Percentiles rank a stretch among this genome's conserved stretches.
These are phyloP conservation scores for Diglossa brunneiventris DNA, from an alignment of 2,113 vertebrate genomes.

Conservation along the genomic window DNA sequence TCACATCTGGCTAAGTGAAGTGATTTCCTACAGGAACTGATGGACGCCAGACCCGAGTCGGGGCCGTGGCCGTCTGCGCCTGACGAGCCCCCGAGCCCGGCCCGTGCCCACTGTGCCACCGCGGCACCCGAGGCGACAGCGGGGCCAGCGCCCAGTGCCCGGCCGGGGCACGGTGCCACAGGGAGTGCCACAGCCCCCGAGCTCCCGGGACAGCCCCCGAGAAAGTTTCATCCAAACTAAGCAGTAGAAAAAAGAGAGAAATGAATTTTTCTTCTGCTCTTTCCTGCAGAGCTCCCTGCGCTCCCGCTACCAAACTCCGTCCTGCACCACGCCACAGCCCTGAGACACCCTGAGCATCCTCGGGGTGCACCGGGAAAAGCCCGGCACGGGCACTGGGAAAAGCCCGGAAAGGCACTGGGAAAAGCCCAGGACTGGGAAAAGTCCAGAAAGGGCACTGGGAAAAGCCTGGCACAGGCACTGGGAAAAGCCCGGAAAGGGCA, in stretches of 20 bases:
- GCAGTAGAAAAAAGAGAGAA: neutral
- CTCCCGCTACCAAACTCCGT: neutral
- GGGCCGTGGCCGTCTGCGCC: neutral
- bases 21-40: constrained; percentile 69
- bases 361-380: neutral
- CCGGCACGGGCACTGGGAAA: no score
- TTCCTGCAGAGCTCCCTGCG: neutral
- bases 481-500: no score
- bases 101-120: neutral
- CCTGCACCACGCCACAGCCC: accelerated
- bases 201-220: accelerated
- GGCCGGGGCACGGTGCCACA: accelerated
- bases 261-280: accelerated
- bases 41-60: constrained; percentile 59
- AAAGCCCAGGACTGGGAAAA: no score
- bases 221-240: accelerated
- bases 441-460: no score
- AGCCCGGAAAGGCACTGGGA: no score
- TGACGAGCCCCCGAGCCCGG: constrained; percentile 11
- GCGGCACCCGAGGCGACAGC: neutral
- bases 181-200: neutral
- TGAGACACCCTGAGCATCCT: neutral
- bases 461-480: no score
- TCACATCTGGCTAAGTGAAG: constrained; percentile 63
- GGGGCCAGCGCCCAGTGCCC: neutral